Conservation (phyloP, 1,140 invertebrate genomes). For the Melanaphis sacchari region DNA sequence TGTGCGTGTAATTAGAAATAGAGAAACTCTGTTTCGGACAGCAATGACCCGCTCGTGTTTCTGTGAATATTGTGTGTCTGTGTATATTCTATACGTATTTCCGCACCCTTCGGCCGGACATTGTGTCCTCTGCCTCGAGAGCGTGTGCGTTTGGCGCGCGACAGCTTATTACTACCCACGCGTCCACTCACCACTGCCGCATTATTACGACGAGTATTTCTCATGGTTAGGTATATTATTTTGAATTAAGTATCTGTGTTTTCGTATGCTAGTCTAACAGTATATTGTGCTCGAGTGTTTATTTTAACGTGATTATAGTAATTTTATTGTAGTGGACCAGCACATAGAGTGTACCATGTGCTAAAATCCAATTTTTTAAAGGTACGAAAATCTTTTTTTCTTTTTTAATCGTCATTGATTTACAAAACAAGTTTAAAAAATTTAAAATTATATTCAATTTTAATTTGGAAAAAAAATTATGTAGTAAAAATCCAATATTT, state of each 20-base stretch:
- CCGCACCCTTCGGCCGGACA: not conserved
- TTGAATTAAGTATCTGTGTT: not conserved
- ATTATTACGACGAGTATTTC: not conserved
- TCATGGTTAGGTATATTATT: not conserved
- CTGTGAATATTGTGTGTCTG: not conserved
- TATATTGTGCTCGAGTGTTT: not conserved
- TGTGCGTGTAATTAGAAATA: slow-evolving; percentile 14
- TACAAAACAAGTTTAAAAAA: too few relatives aligned
- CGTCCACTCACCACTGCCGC: too few relatives aligned
- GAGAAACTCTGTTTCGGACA: slow-evolving; percentile 14
- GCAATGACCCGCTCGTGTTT: not conserved
- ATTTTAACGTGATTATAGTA: not conserved
- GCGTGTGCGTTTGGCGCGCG: slow-evolving; percentile 2
- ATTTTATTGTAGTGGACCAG: not conserved
- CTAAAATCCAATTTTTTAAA: too few relatives aligned
- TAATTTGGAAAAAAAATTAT: too few relatives aligned
- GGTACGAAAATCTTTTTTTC: too few relatives aligned
- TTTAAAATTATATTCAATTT: too few relatives aligned
- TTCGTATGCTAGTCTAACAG: not conserved
- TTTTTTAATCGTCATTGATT: too few relatives aligned
- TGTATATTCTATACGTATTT: not conserved
- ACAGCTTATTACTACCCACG: not conserved
- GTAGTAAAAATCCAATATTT: too few relatives aligned
- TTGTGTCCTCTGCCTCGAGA: not conserved
- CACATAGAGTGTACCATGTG: too few relatives aligned